Conservation (phyloP, 1,140 invertebrate genomes). For the Conus betulinus region DNA sequence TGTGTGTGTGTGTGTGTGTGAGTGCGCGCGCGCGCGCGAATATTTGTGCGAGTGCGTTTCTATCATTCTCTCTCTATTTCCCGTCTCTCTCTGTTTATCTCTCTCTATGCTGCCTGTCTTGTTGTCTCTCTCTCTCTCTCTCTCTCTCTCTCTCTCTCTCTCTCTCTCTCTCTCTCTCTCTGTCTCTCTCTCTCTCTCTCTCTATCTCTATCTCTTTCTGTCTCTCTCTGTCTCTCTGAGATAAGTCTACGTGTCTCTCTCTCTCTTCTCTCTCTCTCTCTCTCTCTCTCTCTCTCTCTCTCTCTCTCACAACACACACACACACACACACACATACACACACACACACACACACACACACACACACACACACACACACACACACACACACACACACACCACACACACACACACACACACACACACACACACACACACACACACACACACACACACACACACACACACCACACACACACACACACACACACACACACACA, state of each 20-base stretch:
- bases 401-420: conserved; percentile 12
- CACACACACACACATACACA: background rate
- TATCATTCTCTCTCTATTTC: too few species aligned
- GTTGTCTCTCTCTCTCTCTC: too few species aligned
- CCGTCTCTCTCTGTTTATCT: too few species aligned
- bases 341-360: background rate
- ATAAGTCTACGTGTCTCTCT: background rate
- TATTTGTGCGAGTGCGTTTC: too few species aligned
- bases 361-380: background rate
- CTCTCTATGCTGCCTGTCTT: too few species aligned
- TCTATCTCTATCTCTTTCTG: background rate
- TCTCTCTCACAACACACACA: conserved; percentile 6
- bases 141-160: background rate
- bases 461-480: conserved; percentile 5
- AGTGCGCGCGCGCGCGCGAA: too few species aligned
- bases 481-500: conserved; percentile 18
- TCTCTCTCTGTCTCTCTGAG: conserved; percentile 1
- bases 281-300: conserved; percentile 15
- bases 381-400: conserved; percentile 4
- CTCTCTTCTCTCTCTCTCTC: background rate
- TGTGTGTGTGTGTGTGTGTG: too few species aligned
- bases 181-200: conserved; percentile 10
- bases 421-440: conserved; percentile 15
- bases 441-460: conserved; percentile 24
- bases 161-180: background rate